phyloP scores from a whole-genome alignment of 2,888 invertebrate species.

The Sisyra nigra region DNA sequence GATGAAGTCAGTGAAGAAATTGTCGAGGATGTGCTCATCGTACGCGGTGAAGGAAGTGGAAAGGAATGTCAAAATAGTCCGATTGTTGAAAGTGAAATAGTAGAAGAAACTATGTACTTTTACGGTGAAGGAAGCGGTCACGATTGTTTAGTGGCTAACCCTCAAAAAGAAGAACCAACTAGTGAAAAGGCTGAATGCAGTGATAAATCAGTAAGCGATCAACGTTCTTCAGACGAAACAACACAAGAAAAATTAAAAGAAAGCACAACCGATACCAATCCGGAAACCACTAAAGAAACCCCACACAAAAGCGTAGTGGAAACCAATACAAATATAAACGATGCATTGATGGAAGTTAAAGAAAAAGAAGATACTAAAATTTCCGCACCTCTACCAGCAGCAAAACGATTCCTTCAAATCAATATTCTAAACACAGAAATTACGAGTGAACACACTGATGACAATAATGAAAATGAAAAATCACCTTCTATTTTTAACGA shows the following conservation, averaged over 20 bases:
- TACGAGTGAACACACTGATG: conserved; percentile 6
- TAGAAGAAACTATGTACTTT: conserved; percentile 53
- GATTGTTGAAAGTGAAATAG: conserved; percentile 31
- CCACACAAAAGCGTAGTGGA: neutral
- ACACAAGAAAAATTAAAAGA: neutral
- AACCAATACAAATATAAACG: neutral
- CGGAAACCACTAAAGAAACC: neutral
- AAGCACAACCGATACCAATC: neutral
- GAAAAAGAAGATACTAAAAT: conserved; percentile 6
- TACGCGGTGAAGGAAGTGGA: conserved; percentile 53
- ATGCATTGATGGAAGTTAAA: no score
- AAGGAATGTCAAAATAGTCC: conserved; percentile 38
- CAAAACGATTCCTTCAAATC: conserved; percentile 14
- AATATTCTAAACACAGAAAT: conserved; percentile 10
- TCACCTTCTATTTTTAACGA: neutral
- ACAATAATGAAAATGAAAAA: conserved; percentile 4
- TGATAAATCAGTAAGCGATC: neutral
- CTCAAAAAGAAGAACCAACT: conserved; percentile 3
- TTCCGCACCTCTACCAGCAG: conserved; percentile 13
- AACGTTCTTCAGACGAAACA: neutral
- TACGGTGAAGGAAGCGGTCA: conserved; percentile 55
- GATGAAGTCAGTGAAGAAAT: conserved; percentile 44
- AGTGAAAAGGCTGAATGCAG: conserved; percentile 16
- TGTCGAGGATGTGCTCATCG: conserved; percentile 54
- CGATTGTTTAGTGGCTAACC: conserved; percentile 59